phyloP scores from a whole-genome alignment of 2,797 vertebrate species.

The Tinamus major region DNA sequence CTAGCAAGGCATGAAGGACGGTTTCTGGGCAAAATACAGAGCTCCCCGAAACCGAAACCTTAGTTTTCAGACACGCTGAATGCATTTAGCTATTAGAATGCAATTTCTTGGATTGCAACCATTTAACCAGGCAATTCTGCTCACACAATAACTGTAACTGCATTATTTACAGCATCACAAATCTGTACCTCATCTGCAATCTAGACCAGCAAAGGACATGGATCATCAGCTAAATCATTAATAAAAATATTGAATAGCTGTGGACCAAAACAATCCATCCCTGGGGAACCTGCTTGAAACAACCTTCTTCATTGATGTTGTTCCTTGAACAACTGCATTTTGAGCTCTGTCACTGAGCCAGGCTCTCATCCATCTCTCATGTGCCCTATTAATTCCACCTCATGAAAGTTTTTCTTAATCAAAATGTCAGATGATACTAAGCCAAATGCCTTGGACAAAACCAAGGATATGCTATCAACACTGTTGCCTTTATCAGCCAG shows the following conservation, averaged over 20 bases:
- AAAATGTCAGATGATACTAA: background rate
- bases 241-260: constrained; percentile 15
- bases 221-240: constrained; percentile 13
- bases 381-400: background rate
- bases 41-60: background rate
- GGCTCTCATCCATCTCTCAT: background rate
- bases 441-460: background rate
- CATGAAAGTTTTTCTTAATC: background rate
- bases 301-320: background rate
- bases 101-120: background rate
- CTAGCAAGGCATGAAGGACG: background rate
- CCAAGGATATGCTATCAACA: background rate
- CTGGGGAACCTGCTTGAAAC: background rate
- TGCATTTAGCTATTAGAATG: background rate
- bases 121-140: background rate
- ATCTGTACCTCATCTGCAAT: constrained; percentile 20
- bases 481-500: background rate
- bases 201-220: background rate
- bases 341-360: background rate
- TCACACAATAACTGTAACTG: background rate
- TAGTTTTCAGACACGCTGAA: background rate
- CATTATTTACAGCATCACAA: background rate
- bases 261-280: constrained; percentile 1
- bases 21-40: background rate
- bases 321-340: background rate